Percentiles rank a stretch among this genome's conserved stretches.
These are phyloP conservation scores for Drosophila asahinai DNA, from an alignment of 1,140 invertebrate genomes.

Conservation along the genomic window DNA sequence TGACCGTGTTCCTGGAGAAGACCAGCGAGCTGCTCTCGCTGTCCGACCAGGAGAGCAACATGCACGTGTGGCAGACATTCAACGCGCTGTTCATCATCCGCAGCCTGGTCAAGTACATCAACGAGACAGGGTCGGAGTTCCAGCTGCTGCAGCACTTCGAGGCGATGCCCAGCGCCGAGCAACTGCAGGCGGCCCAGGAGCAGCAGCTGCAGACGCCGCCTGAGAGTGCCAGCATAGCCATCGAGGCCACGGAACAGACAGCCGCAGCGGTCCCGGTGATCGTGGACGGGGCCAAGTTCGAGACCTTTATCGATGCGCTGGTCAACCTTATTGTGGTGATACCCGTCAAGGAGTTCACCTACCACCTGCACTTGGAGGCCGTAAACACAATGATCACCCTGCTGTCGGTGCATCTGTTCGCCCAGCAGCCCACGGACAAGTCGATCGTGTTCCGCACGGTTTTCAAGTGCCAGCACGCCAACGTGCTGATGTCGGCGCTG, in stretches of 20 bases:
- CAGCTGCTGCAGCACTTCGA: slow-evolving; percentile 91
- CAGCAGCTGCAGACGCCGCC: slow-evolving; percentile 43
- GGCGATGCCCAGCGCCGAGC: slow-evolving; percentile 85
- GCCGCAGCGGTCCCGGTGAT: slow-evolving; percentile 49
- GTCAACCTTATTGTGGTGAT: slow-evolving; percentile 83
- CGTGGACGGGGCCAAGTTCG: slow-evolving; percentile 82
- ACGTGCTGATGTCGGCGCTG: slow-evolving; percentile 90
- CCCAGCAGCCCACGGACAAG: slow-evolving; percentile 86
- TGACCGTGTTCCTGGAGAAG: slow-evolving; percentile 93
- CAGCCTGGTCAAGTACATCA: slow-evolving; percentile 94
- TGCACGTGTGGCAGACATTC: slow-evolving; percentile 97
- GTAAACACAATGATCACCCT: slow-evolving; percentile 94
- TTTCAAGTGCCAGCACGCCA: slow-evolving; percentile 89
- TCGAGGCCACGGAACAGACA: slow-evolving; percentile 72
- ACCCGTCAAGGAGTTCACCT: slow-evolving; percentile 90
- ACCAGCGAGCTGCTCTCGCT: slow-evolving; percentile 92
- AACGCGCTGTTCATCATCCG: slow-evolving; percentile 97
- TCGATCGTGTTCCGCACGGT: slow-evolving; percentile 87
- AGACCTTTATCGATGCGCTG: slow-evolving; percentile 83
- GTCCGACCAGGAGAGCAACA: slow-evolving; percentile 94
- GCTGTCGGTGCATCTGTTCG: slow-evolving; percentile 95
- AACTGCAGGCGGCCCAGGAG: slow-evolving; percentile 59
- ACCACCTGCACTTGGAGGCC: slow-evolving; percentile 94
- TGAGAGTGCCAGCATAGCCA: slow-evolving; percentile 63
- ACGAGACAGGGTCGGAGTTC: slow-evolving; percentile 91